These are phyloP conservation scores for Lithophane socia DNA, from an alignment of 2,888 invertebrate genomes.

Conservation along the genomic window DNA sequence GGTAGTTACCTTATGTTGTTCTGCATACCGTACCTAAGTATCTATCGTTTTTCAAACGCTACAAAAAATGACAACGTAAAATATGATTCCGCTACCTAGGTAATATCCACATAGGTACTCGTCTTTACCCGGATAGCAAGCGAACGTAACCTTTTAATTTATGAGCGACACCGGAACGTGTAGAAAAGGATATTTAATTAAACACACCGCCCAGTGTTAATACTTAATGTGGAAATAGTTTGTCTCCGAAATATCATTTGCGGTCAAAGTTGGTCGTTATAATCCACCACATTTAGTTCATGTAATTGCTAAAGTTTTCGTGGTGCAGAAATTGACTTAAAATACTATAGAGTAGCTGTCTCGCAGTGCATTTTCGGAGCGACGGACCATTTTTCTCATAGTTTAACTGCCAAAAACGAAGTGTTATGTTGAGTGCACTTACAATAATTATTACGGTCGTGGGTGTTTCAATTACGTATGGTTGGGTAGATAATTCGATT, in stretches of 20 bases:
- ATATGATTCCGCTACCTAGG: not conserved
- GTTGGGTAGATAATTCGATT: not conserved
- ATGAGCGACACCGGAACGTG: conserved; percentile 24
- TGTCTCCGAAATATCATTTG: conserved; percentile 53
- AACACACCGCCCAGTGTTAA: conserved; percentile 28
- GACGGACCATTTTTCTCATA: conserved; percentile 35
- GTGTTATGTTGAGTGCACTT: conserved; percentile 45
- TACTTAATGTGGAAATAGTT: conserved; percentile 48
- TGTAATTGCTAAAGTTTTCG: conserved; percentile 45
- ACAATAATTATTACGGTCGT: conserved; percentile 30
- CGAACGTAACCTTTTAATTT: conserved; percentile 41
- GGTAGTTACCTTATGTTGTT: not conserved
- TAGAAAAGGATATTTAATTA: conserved; percentile 49
- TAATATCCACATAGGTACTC: not conserved
- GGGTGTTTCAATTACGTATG: conserved; percentile 14
- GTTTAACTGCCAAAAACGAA: conserved; percentile 56
- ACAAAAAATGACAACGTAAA: not conserved
- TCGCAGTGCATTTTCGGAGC: conserved; percentile 32
- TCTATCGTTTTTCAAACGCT: not conserved
- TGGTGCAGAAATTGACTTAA: conserved; percentile 44
- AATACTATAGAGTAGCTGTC: conserved; percentile 28
- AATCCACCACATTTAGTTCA: conserved; percentile 49
- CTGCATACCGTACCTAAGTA: not conserved
- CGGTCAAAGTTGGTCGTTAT: conserved; percentile 44
- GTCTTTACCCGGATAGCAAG: not conserved